Percentiles rank a stretch among this genome's conserved stretches.
Evolutionary conservation across 1,140 invertebrate genomes (phyloP).

Genomic region (Drosophila jambulina): DNA sequence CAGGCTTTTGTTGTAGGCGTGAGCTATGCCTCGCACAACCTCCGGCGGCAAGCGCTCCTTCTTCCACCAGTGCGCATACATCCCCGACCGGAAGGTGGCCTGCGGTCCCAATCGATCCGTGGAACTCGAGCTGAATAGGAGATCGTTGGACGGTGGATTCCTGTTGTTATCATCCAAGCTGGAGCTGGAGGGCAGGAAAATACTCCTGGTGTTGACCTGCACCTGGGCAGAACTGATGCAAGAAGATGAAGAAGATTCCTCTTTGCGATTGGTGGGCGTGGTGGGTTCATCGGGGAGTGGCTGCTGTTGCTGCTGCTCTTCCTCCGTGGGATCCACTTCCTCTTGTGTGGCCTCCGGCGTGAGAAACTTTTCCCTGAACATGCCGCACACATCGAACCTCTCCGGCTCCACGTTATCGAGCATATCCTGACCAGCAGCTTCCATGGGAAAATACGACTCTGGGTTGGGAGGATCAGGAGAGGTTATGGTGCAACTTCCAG

Average conservation of each 20-base stretch:
- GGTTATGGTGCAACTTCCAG: conserved; percentile 90
- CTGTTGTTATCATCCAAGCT: conserved; percentile 60
- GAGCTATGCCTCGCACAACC: conserved; percentile 87
- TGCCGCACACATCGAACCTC: conserved; percentile 80
- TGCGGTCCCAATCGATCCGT: conserved; percentile 57
- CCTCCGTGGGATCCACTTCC: conserved; percentile 10
- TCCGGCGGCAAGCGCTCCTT: conserved; percentile 92
- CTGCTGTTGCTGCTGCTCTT: not conserved
- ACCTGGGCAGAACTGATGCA: conserved; percentile 51
- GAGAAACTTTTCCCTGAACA: conserved; percentile 80
- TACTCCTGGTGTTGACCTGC: conserved; percentile 76
- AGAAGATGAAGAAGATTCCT: conserved; percentile 1
- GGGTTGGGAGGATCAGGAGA: conserved; percentile 87
- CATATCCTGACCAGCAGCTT: conserved; percentile 29
- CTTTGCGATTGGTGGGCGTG: conserved; percentile 38
- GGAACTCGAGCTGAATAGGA: conserved; percentile 61
- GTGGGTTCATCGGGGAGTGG: conserved; percentile 11
- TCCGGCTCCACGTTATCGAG: conserved; percentile 62
- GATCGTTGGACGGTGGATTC: conserved; percentile 15
- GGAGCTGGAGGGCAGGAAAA: conserved; percentile 67
- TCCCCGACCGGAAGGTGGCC: conserved; percentile 90
- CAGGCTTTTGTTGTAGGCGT: conserved; percentile 76
- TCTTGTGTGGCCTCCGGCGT: conserved; percentile 73
- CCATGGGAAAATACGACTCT: conserved; percentile 37
- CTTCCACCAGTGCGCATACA: conserved; percentile 97